Conservation (phyloP, 1,140 invertebrate species). For the Apocrypta bakeri region DNA sequence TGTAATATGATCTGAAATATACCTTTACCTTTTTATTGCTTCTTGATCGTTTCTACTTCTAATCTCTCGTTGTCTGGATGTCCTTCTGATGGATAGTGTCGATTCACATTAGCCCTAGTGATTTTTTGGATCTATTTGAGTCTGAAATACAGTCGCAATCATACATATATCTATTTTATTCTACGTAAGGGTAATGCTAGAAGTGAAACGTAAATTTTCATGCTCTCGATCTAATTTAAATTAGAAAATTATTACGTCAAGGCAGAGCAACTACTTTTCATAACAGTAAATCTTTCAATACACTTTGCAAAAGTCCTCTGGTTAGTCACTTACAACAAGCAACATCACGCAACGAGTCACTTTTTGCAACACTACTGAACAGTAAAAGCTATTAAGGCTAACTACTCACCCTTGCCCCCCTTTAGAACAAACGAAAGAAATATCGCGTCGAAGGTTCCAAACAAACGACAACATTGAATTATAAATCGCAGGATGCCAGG, state of each 20-base stretch:
- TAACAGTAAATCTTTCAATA: neutral
- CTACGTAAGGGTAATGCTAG: no score
- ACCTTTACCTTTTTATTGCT: neutral
- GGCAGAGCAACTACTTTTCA: no score
- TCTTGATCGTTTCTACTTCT: neutral
- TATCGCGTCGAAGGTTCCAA: neutral
- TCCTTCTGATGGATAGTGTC: no score
- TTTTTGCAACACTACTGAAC: neutral
- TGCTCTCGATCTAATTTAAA: no score
- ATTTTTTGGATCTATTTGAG: no score
- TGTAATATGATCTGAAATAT: neutral
- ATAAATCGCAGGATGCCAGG: slow-evolving; percentile 3
- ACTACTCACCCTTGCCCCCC: slow-evolving; percentile 3
- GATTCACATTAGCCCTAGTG: no score
- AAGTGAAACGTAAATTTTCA: no score
- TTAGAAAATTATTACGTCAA: no score
- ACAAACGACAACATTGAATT: slow-evolving; percentile 32
- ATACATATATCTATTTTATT: no score
- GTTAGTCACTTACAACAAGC: neutral
- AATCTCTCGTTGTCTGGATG: neutral
- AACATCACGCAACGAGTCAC: neutral
- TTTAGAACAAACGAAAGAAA: neutral
- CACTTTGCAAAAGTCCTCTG: neutral
- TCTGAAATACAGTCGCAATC: no score
- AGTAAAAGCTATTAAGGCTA: slow-evolving; percentile 2